Base-by-base conservation (phyloP, 2,888 invertebrate genomes). In the Drosophila kuntzei region DNA sequence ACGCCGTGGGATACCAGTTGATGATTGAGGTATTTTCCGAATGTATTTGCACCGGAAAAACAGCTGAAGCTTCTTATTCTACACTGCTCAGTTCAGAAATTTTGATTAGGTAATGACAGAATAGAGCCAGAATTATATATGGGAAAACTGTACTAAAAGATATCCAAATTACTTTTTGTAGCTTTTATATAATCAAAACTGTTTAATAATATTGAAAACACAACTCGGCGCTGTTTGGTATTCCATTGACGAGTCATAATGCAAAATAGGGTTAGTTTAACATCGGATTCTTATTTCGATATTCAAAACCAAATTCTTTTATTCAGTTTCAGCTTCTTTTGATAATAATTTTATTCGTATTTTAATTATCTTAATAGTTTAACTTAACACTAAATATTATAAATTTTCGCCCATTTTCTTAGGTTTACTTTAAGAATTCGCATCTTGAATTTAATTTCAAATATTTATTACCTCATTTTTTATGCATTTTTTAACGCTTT, bases 381-480 rank as follows among this genome's bases (percentile, higher is more conserved):
- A 27, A 51, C 16, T 12, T 11, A 51, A 16, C 16, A 7, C 36
- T 25, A 14, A 20, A 41, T 53, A 16, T 46, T 46, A 29, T 16
- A 7, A 1, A 16, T 12, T 29, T 53, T 9, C 16, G 6, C 12
- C n/a, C 16, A 25, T 43, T 27, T 25, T 36, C 18, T 44, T 2
- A 41, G 9, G 41, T 53, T 53, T 53, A 41, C 29, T n/a, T 54
- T 20, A 4, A 6, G n/a, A 16, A 8, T 44, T 55, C 18, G 27
- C 9, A 41, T 44, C n/a, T 41, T 58, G 16, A 64, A 70, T 69
- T 70, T 43, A 43, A 74, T 76, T 76, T 70, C 77, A 71, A 71
- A 77, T 77, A 74, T 77, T 77, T 77, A 77, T 77, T 77, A 67
- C 44, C 60, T 59, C 61, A 71, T 74, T 77, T 77, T 77, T 65